A percentile compares a stretch with the other conserved stretches of the same genome.
These are phyloP conservation scores for Nemopilema nomurai DNA, from an alignment of 30 jellyfish, hydroid and myxozoan species.

Conservation along the genomic window DNA sequence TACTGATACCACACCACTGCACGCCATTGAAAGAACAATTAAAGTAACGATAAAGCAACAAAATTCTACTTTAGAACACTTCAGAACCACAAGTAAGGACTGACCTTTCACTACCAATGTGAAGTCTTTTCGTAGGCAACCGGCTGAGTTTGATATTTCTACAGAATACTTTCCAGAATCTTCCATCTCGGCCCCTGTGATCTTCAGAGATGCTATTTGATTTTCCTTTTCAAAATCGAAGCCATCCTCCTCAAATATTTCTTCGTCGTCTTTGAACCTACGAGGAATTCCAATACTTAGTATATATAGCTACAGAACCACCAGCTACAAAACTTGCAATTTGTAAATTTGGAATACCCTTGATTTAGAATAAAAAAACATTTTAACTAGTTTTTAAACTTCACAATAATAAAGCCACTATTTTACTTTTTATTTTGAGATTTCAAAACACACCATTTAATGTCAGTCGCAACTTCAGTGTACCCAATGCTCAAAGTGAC, in stretches of 20 bases:
- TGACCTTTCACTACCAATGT: constrained; percentile 39
- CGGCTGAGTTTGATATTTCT: constrained; percentile 75
- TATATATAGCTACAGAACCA: background rate
- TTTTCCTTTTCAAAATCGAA: constrained; percentile 32
- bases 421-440: too few relatives aligned
- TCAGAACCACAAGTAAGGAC: background rate
- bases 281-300: background rate
- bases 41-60: too few relatives aligned
- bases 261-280: constrained; percentile 67
- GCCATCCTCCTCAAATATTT: constrained; percentile 54
- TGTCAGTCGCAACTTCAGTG: constrained; percentile 45
- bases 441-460: constrained; percentile 41
- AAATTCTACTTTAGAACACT: too few relatives aligned
- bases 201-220: constrained; percentile 1
- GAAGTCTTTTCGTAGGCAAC: constrained; percentile 43
- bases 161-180: constrained; percentile 85
- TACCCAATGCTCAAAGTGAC: constrained; percentile 50
- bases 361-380: too few relatives aligned
- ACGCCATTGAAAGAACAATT: too few relatives aligned
- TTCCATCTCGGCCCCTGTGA: constrained; percentile 55
- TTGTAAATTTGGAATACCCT: too few relatives aligned
- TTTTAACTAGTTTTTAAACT: too few relatives aligned
- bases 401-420: too few relatives aligned
- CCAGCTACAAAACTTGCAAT: background rate
- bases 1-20: too few relatives aligned